A percentile compares a stretch with the other conserved stretches of the same genome.
Conservation (phyloP, 2,797 vertebrate species). For the Psittacula derbiana region DNA sequence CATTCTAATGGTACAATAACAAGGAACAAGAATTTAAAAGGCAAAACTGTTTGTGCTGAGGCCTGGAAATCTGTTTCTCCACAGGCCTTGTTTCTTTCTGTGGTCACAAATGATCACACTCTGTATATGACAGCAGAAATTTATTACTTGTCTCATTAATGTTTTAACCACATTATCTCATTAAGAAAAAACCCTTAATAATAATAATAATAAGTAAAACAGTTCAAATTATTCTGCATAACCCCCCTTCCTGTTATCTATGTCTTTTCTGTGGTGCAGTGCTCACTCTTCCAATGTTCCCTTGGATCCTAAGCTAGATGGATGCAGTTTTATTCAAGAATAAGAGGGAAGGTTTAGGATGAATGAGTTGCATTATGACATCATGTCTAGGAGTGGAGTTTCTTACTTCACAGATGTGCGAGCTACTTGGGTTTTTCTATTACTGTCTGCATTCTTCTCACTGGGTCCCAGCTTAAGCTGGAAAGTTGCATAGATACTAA, state of each 20-base stretch:
- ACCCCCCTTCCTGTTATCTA: background rate
- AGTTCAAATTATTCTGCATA: background rate
- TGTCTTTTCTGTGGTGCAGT: background rate
- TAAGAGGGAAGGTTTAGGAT: background rate
- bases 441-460: background rate
- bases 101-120: background rate
- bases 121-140: background rate
- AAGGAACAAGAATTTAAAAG: background rate
- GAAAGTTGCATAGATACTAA: background rate
- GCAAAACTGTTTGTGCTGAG: background rate
- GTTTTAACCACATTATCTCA: background rate
- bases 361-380: accelerated
- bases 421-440: background rate
- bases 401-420: background rate
- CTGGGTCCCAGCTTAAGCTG: background rate
- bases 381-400: background rate
- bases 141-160: background rate
- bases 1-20: background rate
- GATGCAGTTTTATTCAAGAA: background rate
- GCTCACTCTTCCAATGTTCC: background rate
- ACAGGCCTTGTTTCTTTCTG: background rate
- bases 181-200: background rate
- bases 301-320: background rate
- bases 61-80: background rate
- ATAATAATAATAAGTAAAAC: background rate